Conservation (phyloP, 2,888 invertebrate species). For the Ormyrus labotus region DNA sequence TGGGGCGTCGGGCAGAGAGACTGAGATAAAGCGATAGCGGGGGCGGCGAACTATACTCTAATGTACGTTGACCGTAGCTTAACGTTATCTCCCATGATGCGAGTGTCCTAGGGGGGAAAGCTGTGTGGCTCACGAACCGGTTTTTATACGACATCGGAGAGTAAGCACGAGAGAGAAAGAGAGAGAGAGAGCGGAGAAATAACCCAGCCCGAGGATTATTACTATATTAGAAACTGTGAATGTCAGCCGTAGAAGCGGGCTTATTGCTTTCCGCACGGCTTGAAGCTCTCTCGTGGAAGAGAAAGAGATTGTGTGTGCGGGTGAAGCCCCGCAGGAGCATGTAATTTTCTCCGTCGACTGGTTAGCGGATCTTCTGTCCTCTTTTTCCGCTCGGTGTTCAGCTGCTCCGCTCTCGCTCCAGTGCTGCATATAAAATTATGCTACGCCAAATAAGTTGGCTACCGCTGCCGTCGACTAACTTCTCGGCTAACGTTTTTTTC, state of each 20-base stretch:
- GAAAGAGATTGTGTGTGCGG: conserved; percentile 9
- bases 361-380: conserved; percentile 30
- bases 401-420: conserved; percentile 7
- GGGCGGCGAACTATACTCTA: conserved; percentile 37
- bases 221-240: conserved; percentile 38
- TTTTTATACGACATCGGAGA: conserved; percentile 29
- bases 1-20: conserved; percentile 3
- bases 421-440: too few species aligned
- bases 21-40: conserved; percentile 2
- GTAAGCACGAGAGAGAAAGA: conserved; percentile 1
- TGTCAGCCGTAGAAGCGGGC: background rate
- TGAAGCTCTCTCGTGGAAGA: background rate
- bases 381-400: conserved; percentile 14
- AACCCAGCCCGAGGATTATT: conserved; percentile 28
- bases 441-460: too few species aligned
- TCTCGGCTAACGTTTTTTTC: too few species aligned
- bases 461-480: too few species aligned
- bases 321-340: conserved; percentile 24
- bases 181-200: background rate
- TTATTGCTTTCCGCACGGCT: conserved; percentile 2
- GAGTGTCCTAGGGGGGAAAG: conserved; percentile 20
- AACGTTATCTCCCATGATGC: background rate
- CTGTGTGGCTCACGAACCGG: conserved; percentile 43
- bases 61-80: background rate
- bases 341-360: conserved; percentile 41